Base-by-base conservation (phyloP, 1,140 invertebrate genomes). In the Drosophila sechellia region DNA sequence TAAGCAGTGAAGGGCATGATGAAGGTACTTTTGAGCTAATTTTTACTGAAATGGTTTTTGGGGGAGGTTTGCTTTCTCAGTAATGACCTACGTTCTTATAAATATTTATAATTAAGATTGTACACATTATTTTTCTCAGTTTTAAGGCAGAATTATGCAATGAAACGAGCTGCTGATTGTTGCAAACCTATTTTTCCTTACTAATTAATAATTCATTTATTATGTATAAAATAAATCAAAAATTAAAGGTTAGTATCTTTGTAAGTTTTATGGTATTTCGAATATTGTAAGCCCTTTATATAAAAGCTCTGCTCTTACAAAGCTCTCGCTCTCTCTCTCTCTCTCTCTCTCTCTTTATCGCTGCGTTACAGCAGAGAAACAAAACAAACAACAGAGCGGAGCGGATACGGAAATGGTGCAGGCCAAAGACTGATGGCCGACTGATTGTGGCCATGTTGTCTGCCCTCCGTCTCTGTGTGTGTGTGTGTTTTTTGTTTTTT, bases 351-450 rank as follows among this genome's bases (percentile, higher is more conserved):
- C 42, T 56, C 52, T 46, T 1, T 0, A 13, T 3, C 37, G 42
- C 39, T 11, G n/a, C 43, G 56, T 40, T 48, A 60, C 65, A 69
- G 22, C 4, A 8, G 20, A 17, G 8, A 54, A 72, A 43, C 40
- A 37, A 57, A 65, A 74, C 58, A 68, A 64, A 42, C 57, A 42
- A 74, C 31, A 43, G 40, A 46, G 53, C 42, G 8, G 45, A 56
- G 25, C 27, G 60, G 31, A 70, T 61, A 61, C 81, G 81, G 78
- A 86, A 64, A 60, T 71, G 55, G 63, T 75, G 69, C 59, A 49
- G 35, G 68, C 45, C 59, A 68, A 27, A 52, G 40, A n/a, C 27
- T 59, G 64, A 65, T 61, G 59, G 60, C 59, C 43, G 46, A 42
- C 22, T 27, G 64, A 45, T 43, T 68, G 59, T 69, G 64, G 66